Conservation (phyloP, 2,797 vertebrate species). For the Schizopygopsis pylzovi region DNA sequence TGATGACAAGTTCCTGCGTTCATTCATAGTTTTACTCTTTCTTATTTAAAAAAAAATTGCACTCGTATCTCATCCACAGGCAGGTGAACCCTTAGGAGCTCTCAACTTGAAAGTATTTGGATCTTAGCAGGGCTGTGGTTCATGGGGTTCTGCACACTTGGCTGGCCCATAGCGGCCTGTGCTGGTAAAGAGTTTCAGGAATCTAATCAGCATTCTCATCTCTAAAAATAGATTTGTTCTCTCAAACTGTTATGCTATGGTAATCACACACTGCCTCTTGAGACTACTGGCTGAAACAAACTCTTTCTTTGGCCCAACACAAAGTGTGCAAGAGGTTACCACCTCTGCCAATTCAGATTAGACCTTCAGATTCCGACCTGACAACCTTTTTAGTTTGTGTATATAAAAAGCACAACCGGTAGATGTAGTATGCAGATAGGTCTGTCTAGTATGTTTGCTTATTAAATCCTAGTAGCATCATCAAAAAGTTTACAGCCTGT, state of each 20-base stretch:
- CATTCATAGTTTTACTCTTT: slow-evolving; percentile 12
- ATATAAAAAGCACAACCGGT: slow-evolving; percentile 17
- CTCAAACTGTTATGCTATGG: slow-evolving; percentile 69
- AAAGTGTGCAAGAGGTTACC: slow-evolving; percentile 51
- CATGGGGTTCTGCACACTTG: slow-evolving; percentile 14
- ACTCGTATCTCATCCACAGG: background rate
- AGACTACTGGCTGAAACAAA: slow-evolving; percentile 55
- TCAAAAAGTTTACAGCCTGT: background rate
- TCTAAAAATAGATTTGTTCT: slow-evolving; percentile 78
- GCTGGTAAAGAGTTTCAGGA: slow-evolving; percentile 57
- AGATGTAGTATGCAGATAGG: slow-evolving; percentile 13
- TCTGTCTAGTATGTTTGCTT: background rate
- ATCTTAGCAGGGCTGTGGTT: background rate
- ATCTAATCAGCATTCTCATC: slow-evolving; percentile 63
- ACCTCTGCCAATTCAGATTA: slow-evolving; percentile 57
- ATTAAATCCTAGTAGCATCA: background rate
- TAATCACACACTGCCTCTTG: slow-evolving; percentile 67
- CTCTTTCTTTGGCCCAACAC: slow-evolving; percentile 62
- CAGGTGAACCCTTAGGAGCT: background rate
- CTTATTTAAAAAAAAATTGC: too few relatives aligned
- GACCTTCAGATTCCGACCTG: slow-evolving; percentile 45
- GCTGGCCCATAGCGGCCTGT: slow-evolving; percentile 28
- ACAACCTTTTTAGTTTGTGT: slow-evolving; percentile 44
- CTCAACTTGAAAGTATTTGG: background rate
- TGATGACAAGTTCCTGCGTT: background rate